These are phyloP conservation scores for Sitobion miscanthi DNA, from an alignment of 1,140 invertebrate species.

Conservation along the genomic window DNA sequence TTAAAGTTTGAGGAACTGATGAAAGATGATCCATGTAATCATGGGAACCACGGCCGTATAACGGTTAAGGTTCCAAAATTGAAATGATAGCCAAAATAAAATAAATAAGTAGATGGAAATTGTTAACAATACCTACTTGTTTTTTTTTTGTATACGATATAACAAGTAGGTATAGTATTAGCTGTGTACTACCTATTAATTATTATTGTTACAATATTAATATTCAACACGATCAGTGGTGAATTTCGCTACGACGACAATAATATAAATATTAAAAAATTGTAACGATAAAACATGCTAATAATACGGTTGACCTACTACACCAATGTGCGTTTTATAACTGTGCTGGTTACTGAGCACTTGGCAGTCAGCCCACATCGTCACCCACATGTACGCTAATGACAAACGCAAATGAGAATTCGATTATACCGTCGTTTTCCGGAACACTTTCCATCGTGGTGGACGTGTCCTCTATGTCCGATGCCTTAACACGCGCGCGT, in stretches of 20 bases:
- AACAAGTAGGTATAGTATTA: background rate
- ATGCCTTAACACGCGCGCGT: background rate
- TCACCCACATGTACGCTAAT: conserved; percentile 29
- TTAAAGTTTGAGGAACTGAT: background rate
- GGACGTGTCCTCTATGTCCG: background rate
- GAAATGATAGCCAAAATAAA: background rate
- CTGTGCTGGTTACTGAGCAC: background rate
- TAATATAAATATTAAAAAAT: background rate
- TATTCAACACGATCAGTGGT: background rate
- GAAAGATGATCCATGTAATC: background rate
- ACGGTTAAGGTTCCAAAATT: background rate
- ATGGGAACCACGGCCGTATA: background rate
- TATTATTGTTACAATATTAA: background rate
- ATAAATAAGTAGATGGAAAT: background rate
- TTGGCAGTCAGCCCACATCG: background rate
- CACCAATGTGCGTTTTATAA: background rate
- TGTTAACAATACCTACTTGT: too few species aligned
- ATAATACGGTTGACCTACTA: conserved; percentile 45
- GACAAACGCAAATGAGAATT: conserved; percentile 23
- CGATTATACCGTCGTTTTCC: conserved; percentile 28
- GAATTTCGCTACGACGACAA: background rate
- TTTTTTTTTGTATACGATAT: background rate
- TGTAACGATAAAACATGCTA: background rate
- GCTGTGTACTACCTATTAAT: background rate
- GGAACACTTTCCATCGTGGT: conserved; percentile 31